These are phyloP conservation scores for Caiman crocodilus DNA, from an alignment of 2,797 vertebrate genomes.

Conservation along the genomic window DNA sequence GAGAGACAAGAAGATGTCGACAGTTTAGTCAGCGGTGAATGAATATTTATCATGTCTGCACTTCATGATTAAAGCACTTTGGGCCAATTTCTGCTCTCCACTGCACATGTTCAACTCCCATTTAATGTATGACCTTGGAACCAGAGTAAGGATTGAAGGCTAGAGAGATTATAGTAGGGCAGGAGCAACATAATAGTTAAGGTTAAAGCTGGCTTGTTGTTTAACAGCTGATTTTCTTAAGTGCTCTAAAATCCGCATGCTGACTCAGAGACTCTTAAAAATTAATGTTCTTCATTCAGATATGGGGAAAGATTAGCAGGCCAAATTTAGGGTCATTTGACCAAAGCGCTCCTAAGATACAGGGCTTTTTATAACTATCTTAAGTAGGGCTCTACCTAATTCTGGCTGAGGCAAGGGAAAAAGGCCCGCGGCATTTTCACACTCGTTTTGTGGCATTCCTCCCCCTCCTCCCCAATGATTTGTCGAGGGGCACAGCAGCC, in stretches of 20 bases:
- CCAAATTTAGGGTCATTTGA: constrained; percentile 10
- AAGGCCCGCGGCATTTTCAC: no score
- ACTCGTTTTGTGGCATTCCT: no score
- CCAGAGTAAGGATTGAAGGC: neutral
- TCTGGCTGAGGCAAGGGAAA: no score
- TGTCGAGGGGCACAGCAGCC: no score
- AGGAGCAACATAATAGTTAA: neutral
- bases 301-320: constrained; percentile 24
- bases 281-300: constrained; percentile 13
- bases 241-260: neutral
- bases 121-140: neutral
- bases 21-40: neutral
- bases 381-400: no score
- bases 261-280: neutral
- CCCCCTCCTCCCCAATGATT: no score
- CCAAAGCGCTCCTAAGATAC: constrained; percentile 5
- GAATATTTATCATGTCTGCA: neutral
- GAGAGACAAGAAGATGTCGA: neutral
- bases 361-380: constrained; percentile 35
- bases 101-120: neutral
- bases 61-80: neutral
- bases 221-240: neutral
- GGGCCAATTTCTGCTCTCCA: neutral
- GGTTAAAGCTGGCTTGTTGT: neutral
- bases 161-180: neutral